Conservation (phyloP, 2,888 invertebrate genomes). For the Xanthia icteritia region DNA sequence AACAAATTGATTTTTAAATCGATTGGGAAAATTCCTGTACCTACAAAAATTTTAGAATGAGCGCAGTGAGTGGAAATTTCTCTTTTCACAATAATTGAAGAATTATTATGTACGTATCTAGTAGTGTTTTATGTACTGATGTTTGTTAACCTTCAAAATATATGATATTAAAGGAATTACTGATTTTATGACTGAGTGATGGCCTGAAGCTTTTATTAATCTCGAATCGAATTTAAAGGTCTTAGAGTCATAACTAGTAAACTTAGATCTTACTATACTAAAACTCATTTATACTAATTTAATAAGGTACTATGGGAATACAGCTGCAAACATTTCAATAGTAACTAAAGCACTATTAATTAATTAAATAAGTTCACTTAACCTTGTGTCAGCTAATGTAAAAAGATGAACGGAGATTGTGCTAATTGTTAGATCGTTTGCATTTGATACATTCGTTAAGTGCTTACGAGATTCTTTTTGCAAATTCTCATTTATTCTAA, state of each 20-base stretch:
- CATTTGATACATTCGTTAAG: slow-evolving; percentile 29
- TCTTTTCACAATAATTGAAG: not conserved
- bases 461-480: slow-evolving; percentile 23
- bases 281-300: not conserved
- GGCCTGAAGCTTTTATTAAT: not conserved
- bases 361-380: slow-evolving; percentile 34
- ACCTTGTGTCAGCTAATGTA: slow-evolving; percentile 34
- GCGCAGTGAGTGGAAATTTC: not conserved
- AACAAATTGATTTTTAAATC: slow-evolving; percentile 2
- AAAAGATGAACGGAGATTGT: slow-evolving; percentile 32
- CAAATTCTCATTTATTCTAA: not conserved
- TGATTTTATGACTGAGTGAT: not conserved
- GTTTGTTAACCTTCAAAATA: not conserved
- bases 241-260: too few relatives aligned
- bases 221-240: not conserved
- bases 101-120: too few relatives aligned
- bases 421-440: slow-evolving; percentile 37
- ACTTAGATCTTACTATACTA: not conserved
- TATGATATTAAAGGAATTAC: not conserved
- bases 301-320: not conserved
- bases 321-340: not conserved
- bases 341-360: not conserved
- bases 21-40: not conserved
- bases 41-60: not conserved
- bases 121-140: not conserved